These are phyloP conservation scores for Phasianus colchicus DNA, from an alignment of 2,113 vertebrate genomes.

Conservation along the genomic window DNA sequence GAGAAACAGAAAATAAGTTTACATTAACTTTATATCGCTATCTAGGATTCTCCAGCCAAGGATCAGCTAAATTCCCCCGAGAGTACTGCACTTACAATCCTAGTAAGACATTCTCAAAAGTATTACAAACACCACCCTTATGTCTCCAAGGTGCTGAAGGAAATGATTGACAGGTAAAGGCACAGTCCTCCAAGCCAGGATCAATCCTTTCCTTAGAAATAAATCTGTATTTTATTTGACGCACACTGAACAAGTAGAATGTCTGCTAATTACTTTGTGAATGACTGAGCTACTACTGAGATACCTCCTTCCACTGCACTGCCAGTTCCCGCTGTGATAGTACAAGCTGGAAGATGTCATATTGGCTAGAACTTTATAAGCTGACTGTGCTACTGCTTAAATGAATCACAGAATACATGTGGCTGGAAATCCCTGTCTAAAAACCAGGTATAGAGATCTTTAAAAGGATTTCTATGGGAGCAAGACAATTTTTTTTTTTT, in stretches of 20 bases:
- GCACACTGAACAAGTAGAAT: not conserved
- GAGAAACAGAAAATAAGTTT: not conserved
- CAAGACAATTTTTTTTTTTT: not conserved
- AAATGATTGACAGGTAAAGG: not conserved
- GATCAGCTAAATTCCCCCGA: not conserved
- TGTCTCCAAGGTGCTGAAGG: not conserved
- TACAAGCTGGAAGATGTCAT: fast-evolving
- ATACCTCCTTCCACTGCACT: not conserved
- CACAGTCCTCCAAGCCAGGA: not conserved
- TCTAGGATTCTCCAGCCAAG: not conserved
- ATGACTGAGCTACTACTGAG: not conserved
- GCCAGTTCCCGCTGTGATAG: not conserved
- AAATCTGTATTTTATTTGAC: not conserved
- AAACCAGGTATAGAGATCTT: not conserved
- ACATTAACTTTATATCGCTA: not conserved
- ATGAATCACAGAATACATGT: not conserved
- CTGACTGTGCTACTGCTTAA: not conserved
- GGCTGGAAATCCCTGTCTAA: not conserved
- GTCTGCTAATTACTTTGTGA: not conserved
- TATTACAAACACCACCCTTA: not conserved
- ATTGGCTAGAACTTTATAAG: not conserved
- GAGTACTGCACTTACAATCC: not conserved
- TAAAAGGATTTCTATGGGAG: not conserved
- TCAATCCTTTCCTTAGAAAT: not conserved
- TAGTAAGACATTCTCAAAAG: not conserved